Base-by-base conservation (phyloP, 2,113 vertebrate species). In the Forbesichthys papilliferus region DNA sequence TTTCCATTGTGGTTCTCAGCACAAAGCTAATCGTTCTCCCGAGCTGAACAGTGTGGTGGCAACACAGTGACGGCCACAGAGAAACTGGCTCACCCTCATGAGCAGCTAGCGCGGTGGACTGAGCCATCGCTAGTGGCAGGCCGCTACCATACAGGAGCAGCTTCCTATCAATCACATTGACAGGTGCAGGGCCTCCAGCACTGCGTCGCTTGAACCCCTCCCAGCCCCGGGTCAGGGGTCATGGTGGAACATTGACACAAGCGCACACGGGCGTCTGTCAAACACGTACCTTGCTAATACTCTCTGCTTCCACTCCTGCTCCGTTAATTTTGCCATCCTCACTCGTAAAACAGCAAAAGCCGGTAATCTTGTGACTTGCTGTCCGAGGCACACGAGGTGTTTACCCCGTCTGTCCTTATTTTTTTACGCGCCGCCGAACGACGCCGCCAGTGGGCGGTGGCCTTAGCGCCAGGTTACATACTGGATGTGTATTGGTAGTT, bases 161-260 rank as follows among this genome's bases (percentile, higher is more conserved):
- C 69, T 77, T 73, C 55, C 61, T 69, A 86, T 87, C 83, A 69
- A 65, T 86, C 88, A 75, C 3, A 5, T 48, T 0, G 54, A 86
- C 80, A 71, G 68, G 65, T 65, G 57, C 61, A 46, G 71, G 74
- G 66, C 74, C 76, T 75, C 65, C 0, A 13, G 57, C 71, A 3
- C 73, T 75, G 68, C 66, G 2, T 55, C 77, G 53, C 48, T 62
- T 68, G 62, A 79, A 83, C 5, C 71, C 73, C 84, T n/a, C 4
- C 3, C 52, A 66, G 82, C 52, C 8, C 48, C 11, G 70, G 59
- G 78, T 66, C 51, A 69, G 68, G 10, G 52, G 58, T 69, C 80
- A 27, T n/a, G 16, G 51, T 60, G 20, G 27, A 49, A 60, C 59
- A 77, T 49, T 69, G 78, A 81, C 61, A 76, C 1, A 48, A 64